Conservation (phyloP, 30 jellyfish, hydroid and myxozoan genomes). For the Hydractinia echinata region DNA sequence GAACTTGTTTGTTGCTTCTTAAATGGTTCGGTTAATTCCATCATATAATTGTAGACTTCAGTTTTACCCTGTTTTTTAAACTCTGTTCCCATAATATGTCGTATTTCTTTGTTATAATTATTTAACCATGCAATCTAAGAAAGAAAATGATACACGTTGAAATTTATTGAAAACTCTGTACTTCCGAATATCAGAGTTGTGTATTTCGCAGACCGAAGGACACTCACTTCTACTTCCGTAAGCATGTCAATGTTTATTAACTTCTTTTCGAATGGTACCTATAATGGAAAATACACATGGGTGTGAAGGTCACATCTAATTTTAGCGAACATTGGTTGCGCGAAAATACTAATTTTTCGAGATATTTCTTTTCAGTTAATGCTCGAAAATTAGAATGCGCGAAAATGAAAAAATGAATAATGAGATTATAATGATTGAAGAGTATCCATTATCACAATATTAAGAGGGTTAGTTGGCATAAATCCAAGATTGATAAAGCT, state of each 20-base stretch:
- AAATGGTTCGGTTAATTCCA: constrained; percentile 56
- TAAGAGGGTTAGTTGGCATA: too few relatives aligned
- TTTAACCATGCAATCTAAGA: constrained; percentile 69
- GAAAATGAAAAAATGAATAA: too few relatives aligned
- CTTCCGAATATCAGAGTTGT: neutral
- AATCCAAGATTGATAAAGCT: too few relatives aligned
- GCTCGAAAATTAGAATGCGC: too few relatives aligned
- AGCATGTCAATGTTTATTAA: constrained; percentile 45
- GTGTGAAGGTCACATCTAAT: neutral
- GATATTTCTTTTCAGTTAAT: too few relatives aligned
- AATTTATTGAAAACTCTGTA: neutral
- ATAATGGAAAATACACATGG: neutral
- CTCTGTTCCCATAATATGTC: constrained; percentile 62
- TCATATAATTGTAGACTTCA: constrained; percentile 60
- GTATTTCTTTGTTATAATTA: constrained; percentile 44
- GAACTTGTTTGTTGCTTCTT: constrained; percentile 14
- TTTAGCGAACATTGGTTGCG: neutral
- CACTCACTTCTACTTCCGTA: constrained; percentile 44
- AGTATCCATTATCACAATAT: too few relatives aligned
- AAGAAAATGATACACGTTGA: neutral
- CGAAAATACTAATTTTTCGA: neutral
- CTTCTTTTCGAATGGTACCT: constrained; percentile 64
- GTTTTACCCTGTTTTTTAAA: constrained; percentile 48
- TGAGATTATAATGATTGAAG: too few relatives aligned
- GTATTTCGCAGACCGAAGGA: neutral